phyloP scores from a whole-genome alignment of 2,113 vertebrate genomes.

The Pterocles burchelli region DNA sequence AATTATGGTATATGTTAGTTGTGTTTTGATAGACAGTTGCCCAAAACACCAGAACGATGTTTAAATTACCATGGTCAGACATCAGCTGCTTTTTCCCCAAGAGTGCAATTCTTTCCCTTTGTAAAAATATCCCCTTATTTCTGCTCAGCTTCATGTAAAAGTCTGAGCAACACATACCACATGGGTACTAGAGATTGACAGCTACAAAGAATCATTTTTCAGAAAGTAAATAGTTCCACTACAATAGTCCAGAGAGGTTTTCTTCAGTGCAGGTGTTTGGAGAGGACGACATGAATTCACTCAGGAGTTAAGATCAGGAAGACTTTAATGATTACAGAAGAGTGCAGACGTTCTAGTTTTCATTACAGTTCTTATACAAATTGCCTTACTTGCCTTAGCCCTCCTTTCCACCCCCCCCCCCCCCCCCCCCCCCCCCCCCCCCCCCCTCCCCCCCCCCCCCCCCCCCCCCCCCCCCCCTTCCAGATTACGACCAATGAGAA shows the following conservation, averaged over 20 bases:
- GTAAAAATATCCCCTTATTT: not conserved
- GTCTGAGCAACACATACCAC: not conserved
- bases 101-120: not conserved
- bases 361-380: not conserved
- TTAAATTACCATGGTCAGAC: constrained; percentile 1
- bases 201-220: not conserved
- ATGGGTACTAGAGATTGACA: not conserved
- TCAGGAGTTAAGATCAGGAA: not conserved
- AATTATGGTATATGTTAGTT: not conserved
- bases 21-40: not conserved
- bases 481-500: not conserved
- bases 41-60: not conserved
- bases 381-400: not conserved
- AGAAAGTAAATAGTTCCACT: not conserved
- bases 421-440: too few relatives aligned
- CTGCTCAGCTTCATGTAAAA: not conserved
- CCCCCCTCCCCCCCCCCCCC: too few relatives aligned
- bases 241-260: not conserved
- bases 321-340: not conserved
- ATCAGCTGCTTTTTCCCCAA: not conserved
- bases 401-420: not conserved
- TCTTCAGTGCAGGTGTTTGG: not conserved
- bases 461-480: not conserved
- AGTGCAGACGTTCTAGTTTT: not conserved
- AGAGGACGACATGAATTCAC: fast-evolving